Evolutionary conservation across 2,888 invertebrate genomes (phyloP), one percentile per base, ranked within the genome.

Genomic region (Melinaea marsaeus): DNA sequence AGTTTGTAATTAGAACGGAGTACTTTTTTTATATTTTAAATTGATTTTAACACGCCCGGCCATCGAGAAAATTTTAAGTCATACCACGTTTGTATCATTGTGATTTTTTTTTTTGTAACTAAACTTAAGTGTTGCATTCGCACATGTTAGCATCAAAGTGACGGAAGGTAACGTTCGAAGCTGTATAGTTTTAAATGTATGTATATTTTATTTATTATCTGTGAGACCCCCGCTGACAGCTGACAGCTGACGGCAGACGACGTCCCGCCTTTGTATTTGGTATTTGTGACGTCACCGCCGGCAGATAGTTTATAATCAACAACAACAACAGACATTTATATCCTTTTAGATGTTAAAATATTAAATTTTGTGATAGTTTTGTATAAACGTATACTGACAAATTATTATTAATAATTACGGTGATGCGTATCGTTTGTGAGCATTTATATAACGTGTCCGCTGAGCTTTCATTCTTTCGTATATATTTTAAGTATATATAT

Each of bases 381-480:
- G 67, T 65, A 69, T 63, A 63, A 22, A 63, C 60, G 54, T 69
- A 69, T 69, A 69, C 69, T 58, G 63, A 63, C 61, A 64, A 65
- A 61, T 63, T 61, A 65, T 60, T 56, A 65, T 55, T 22, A 62
- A 64, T 60, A 56, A 58, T 60, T 60, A 61, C 57, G 57, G 42
- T 57, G 55, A 57, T 69, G 67, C 65, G 61, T 74, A 67, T 75
- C 78, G 65, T 80, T 75, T 72, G 76, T 81, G 80, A 80, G 86
- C 86, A 88, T 88, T 88, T 88, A 87, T 80, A 22, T 77, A 78
- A 74, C 75, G 75, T 78, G 72, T 77, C 76, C 78, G 77, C 74
- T 79, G 78, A 75, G 79, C 75, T 76, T 79, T 78, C 22, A 22
- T 22, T 81, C 75, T 56, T 66, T 68, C 54, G 60, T 57, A 63